A percentile compares a stretch with the other conserved stretches of the same genome.
These are phyloP conservation scores for Coelinius sp. DNA, from an alignment of 2,888 invertebrate genomes.

Conservation along the genomic window DNA sequence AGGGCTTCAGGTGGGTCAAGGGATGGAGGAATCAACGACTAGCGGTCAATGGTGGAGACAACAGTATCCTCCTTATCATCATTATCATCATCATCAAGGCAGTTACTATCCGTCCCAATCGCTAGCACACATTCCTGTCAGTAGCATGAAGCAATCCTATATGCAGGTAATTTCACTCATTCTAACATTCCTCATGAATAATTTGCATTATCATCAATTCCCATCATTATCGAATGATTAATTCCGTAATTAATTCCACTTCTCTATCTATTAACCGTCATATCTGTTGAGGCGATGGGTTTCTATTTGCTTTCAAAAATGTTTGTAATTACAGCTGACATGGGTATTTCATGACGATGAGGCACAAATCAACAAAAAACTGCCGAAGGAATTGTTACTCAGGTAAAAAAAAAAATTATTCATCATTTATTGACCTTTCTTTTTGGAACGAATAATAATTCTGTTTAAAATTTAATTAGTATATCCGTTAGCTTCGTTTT, in stretches of 20 bases:
- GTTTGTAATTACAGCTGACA: conserved; percentile 75
- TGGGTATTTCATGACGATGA: conserved; percentile 86
- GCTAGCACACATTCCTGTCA: conserved; percentile 68
- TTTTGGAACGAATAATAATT: not conserved
- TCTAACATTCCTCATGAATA: not conserved
- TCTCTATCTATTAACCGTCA: not conserved
- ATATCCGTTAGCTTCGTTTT: too few relatives aligned
- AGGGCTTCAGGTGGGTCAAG: conserved; percentile 64
- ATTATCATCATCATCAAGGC: conserved; percentile 60
- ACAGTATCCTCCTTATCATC: conserved; percentile 53
- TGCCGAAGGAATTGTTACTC: conserved; percentile 96
- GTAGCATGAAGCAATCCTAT: conserved; percentile 71
- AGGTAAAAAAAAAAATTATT: too few relatives aligned
- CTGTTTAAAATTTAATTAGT: too few relatives aligned
- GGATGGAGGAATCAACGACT: conserved; percentile 61
- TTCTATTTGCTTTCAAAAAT: conserved; percentile 9
- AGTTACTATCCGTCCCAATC: conserved; percentile 68
- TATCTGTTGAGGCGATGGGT: not conserved
- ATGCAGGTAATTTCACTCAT: conserved; percentile 66
- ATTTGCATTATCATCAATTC: not conserved
- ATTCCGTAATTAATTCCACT: not conserved
- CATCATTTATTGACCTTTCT: too few relatives aligned
- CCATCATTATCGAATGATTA: not conserved
- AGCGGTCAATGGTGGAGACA: conserved; percentile 68
- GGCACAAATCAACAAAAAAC: conserved; percentile 91